Percentiles rank a stretch among this genome's conserved stretches.
Conservation (phyloP, 30 jellyfish, hydroid and myxozoan genomes). For the Cassiopea andromeda region DNA sequence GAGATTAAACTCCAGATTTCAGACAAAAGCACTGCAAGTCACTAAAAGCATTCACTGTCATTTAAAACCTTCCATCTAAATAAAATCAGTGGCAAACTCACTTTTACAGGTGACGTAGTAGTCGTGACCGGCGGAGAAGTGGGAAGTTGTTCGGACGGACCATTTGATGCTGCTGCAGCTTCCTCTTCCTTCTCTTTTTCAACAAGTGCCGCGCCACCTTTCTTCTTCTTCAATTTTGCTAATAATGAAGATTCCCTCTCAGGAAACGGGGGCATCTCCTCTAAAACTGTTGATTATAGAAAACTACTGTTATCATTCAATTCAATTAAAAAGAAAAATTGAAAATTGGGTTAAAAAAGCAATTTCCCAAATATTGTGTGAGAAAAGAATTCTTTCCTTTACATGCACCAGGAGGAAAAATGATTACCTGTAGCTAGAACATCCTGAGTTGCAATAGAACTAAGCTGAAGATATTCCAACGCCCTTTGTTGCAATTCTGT, state of each 20-base stretch:
- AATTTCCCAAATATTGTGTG: too few relatives aligned
- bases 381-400: too few relatives aligned
- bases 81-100: constrained; percentile 1
- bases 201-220: constrained; percentile 74
- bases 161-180: constrained; percentile 74
- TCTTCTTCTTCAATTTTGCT: constrained; percentile 91
- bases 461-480: constrained; percentile 84
- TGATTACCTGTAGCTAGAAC: constrained; percentile 89
- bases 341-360: not conserved
- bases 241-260: constrained; percentile 91
- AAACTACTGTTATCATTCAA: not conserved
- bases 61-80: too few relatives aligned
- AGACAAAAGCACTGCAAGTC: too few relatives aligned
- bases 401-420: not conserved
- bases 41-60: too few relatives aligned
- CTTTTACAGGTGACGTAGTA: constrained; percentile 66
- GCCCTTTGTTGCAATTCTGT: constrained; percentile 96
- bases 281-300: constrained; percentile 68
- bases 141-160: constrained; percentile 75
- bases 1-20: too few relatives aligned
- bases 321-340: not conserved
- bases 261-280: constrained; percentile 99
- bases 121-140: constrained; percentile 44
- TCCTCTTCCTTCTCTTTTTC: constrained; percentile 76
- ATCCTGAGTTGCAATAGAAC: constrained; percentile 93